A percentile compares a stretch with the other conserved stretches of the same genome.
Evolutionary conservation across 2,888 invertebrate species (phyloP).

Genomic region (Luffia ferchaultella): DNA sequence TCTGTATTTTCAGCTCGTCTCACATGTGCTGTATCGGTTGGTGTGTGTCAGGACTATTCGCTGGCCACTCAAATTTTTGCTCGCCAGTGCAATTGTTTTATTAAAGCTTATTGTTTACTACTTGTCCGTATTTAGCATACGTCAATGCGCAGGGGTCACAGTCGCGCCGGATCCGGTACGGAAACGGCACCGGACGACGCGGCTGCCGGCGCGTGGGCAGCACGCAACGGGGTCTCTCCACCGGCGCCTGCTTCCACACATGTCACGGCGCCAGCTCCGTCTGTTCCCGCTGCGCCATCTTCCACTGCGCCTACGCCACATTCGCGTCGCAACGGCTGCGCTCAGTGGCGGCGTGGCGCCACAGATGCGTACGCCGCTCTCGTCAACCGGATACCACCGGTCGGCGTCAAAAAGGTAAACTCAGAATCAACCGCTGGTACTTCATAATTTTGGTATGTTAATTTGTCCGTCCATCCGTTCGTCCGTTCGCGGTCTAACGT

Average conservation of each 20-base stretch:
- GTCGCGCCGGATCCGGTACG: conserved; percentile 39
- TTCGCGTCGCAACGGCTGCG: conserved; percentile 39
- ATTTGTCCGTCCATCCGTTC: no score
- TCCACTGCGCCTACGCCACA: conserved; percentile 14
- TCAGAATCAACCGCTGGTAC: background rate
- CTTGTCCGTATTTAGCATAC: no score
- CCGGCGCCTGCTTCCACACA: no score
- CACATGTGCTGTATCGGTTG: no score
- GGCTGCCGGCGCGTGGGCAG: conserved; percentile 23
- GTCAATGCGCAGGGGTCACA: conserved; percentile 38
- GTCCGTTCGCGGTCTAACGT: no score
- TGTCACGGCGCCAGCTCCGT: conserved; percentile 7
- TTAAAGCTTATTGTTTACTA: no score
- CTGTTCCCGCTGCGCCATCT: conserved; percentile 3
- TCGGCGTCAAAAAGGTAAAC: conserved; percentile 49
- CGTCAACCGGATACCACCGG: conserved; percentile 45
- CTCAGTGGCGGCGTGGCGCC: conserved; percentile 27
- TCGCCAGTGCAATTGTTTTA: no score
- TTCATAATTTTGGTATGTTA: no score
- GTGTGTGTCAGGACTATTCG: no score
- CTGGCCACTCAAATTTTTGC: no score
- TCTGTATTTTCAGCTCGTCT: no score
- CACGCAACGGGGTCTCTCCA: conserved; percentile 26
- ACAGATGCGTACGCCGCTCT: conserved; percentile 50
- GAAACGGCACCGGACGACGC: conserved; percentile 26